Percentiles rank a stretch among this genome's conserved stretches.
Evolutionary conservation across 1,140 invertebrate species (phyloP).

Genomic region (Listronotus bonariensis): DNA sequence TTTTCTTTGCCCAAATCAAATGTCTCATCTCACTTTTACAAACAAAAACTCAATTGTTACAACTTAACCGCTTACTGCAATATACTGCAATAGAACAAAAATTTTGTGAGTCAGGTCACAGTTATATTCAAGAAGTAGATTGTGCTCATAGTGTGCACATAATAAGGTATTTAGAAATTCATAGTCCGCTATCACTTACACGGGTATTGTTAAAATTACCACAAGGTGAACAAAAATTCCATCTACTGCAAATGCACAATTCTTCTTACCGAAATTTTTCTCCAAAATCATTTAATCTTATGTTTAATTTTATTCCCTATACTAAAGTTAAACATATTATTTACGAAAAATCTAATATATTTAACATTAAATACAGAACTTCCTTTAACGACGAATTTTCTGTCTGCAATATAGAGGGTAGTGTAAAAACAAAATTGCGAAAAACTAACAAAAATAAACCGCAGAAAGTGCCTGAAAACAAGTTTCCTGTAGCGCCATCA

Average conservation of each 20-base stretch:
- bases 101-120: slow-evolving; percentile 23
- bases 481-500: slow-evolving; percentile 18
- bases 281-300: slow-evolving; percentile 7
- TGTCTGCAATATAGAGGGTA: background rate
- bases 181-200: background rate
- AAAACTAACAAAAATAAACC: background rate
- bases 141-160: slow-evolving; percentile 21
- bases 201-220: slow-evolving; percentile 13
- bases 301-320: slow-evolving; percentile 13
- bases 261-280: slow-evolving; percentile 11
- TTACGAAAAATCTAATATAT: slow-evolving; percentile 13
- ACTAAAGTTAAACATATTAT: slow-evolving; percentile 16
- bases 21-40: no score
- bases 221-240: slow-evolving; percentile 12
- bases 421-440: slow-evolving; percentile 5
- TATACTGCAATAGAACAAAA: slow-evolving; percentile 15
- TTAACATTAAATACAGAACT: slow-evolving; percentile 8
- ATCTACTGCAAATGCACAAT: slow-evolving; percentile 14
- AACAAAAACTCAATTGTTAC: no score
- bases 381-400: slow-evolving; percentile 8
- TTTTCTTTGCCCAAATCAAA: no score
- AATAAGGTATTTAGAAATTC: slow-evolving; percentile 24
- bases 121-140: slow-evolving; percentile 24
- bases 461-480: background rate
- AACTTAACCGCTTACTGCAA: no score